Evolutionary conservation across 2,113 vertebrate genomes (phyloP).

Genomic region (Phylloscopus trochilus): DNA sequence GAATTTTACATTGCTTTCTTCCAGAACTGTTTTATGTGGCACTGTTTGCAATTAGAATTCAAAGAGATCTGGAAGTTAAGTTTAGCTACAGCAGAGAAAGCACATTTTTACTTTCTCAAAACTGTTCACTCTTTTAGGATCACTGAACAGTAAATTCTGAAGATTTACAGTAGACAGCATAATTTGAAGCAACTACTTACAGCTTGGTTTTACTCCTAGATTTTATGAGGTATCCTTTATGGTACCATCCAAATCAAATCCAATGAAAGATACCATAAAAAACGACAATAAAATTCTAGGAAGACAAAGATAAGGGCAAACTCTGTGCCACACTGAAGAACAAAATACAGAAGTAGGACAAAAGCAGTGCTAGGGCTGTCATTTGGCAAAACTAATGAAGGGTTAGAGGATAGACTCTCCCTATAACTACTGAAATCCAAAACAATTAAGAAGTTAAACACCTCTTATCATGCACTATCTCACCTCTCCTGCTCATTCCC

Average conservation of each 20-base stretch:
- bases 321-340: not conserved
- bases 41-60: not conserved
- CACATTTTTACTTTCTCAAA: not conserved
- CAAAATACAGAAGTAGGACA: not conserved
- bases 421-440: not conserved
- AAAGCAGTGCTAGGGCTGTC: not conserved
- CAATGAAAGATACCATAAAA: not conserved
- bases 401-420: not conserved
- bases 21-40: not conserved
- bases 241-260: not conserved
- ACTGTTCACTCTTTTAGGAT: not conserved
- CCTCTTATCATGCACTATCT: not conserved
- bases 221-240: not conserved
- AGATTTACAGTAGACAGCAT: not conserved
- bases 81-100: not conserved
- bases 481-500: not conserved
- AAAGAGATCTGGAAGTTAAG: not conserved
- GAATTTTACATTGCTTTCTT: not conserved
- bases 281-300: not conserved
- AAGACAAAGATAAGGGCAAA: not conserved
- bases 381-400: slow-evolving; percentile 13
- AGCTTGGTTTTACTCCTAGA: not conserved
- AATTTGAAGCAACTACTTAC: not conserved
- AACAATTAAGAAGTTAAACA: not conserved
- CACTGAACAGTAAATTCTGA: not conserved